These are phyloP conservation scores for Thereva unica DNA, from an alignment of 2,888 invertebrate genomes.

Conservation along the genomic window DNA sequence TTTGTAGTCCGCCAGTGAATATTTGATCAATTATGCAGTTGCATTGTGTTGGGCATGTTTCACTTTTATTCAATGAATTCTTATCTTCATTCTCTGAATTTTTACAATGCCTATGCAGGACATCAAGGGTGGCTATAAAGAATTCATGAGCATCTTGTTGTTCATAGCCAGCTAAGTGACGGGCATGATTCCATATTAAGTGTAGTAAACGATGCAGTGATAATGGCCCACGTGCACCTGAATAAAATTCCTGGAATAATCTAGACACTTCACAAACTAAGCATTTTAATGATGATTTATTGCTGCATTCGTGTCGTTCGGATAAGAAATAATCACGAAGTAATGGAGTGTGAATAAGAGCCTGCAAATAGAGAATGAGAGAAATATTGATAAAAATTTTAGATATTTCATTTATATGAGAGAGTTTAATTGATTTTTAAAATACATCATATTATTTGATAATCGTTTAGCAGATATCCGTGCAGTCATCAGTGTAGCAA, in stretches of 20 bases:
- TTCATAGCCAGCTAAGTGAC: conserved; percentile 91
- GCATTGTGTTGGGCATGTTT: conserved; percentile 63
- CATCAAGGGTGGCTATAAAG: conserved; percentile 92
- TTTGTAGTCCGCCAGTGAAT: conserved; percentile 94
- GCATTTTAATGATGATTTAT: conserved; percentile 72
- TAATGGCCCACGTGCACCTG: conserved; percentile 84
- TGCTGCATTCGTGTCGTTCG: conserved; percentile 82
- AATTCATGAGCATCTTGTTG: conserved; percentile 99
- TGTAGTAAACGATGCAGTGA: conserved; percentile 88
- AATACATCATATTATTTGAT: too few species aligned
- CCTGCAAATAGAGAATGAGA: conserved; percentile 59
- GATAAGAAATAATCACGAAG: conserved; percentile 94
- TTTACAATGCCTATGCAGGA: conserved; percentile 83
- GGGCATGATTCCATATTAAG: conserved; percentile 95
- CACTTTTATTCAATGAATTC: conserved; percentile 43
- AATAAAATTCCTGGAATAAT: conserved; percentile 96
- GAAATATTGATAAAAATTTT: background rate
- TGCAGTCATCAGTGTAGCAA: too few species aligned
- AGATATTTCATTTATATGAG: too few species aligned
- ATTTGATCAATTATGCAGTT: conserved; percentile 97
- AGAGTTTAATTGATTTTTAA: too few species aligned
- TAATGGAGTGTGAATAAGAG: conserved; percentile 92
- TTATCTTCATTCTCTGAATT: conserved; percentile 55
- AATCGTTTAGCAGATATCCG: too few species aligned
- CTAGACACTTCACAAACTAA: conserved; percentile 95